Evolutionary conservation across 2,797 vertebrate species (phyloP).

Genomic region (Hozukius guyotensis): DNA sequence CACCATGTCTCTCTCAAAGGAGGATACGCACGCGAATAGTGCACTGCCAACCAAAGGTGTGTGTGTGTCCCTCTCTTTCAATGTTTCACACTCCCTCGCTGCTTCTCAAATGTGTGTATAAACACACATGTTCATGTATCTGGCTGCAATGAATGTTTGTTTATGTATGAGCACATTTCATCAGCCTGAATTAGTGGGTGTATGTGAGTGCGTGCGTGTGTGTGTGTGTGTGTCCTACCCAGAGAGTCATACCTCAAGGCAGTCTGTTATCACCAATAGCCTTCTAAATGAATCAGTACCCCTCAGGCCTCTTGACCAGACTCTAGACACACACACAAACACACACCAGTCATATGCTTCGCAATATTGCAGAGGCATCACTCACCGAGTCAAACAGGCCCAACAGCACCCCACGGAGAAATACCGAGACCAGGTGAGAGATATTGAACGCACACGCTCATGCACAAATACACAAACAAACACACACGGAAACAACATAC

Average conservation of each 20-base stretch:
- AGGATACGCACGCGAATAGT: background rate
- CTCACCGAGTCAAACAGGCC: slow-evolving; percentile 61
- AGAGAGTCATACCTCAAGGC: slow-evolving; percentile 61
- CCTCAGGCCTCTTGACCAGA: slow-evolving; percentile 69
- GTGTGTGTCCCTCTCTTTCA: background rate
- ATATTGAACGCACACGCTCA: slow-evolving; percentile 19
- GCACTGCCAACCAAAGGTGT: background rate
- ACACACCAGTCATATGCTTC: slow-evolving; percentile 42
- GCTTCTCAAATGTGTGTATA: background rate
- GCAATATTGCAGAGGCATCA: slow-evolving; percentile 66
- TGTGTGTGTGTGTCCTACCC: slow-evolving; percentile 19
- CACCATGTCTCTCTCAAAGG: slow-evolving; percentile 31
- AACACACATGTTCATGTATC: background rate
- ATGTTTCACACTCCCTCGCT: background rate
- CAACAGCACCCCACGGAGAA: slow-evolving; percentile 65
- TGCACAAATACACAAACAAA: slow-evolving; percentile 12
- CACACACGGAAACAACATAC: background rate
- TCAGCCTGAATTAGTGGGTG: background rate
- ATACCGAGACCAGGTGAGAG: slow-evolving; percentile 64
- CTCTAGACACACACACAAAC: slow-evolving; percentile 28
- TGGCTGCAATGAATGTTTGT: slow-evolving; percentile 8
- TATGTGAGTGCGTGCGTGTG: background rate
- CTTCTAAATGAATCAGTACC: slow-evolving; percentile 76
- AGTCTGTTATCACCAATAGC: slow-evolving; percentile 66
- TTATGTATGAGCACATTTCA: slow-evolving; percentile 32